Evolutionary conservation across 2,797 vertebrate species (phyloP).

Genomic region (Glossophaga mutica): DNA sequence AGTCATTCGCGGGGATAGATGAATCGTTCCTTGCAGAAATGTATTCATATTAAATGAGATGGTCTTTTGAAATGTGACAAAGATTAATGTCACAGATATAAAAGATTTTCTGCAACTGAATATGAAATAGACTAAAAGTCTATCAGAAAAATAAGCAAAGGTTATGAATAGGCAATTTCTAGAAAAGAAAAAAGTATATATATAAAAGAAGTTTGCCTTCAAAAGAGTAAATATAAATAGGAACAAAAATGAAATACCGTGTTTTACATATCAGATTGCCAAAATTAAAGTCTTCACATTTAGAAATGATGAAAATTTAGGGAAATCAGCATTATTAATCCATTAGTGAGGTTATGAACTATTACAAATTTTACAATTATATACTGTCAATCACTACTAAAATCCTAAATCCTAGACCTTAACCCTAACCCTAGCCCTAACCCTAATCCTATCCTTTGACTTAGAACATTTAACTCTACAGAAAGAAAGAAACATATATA

Average conservation of each 20-base stretch:
- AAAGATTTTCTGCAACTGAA: background rate
- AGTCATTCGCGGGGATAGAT: background rate
- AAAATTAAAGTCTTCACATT: background rate
- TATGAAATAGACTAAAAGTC: background rate
- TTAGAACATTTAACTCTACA: background rate
- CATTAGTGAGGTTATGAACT: background rate
- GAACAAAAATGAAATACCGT: background rate
- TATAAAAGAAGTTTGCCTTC: background rate
- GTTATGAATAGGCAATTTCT: background rate
- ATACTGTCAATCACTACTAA: background rate
- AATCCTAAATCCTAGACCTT: too few relatives aligned
- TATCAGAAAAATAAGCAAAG: background rate
- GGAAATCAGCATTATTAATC: background rate
- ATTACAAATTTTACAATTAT: background rate
- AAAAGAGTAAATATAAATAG: background rate
- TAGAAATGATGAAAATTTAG: background rate
- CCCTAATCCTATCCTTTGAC: background rate
- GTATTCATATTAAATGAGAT: background rate
- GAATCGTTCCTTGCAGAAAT: background rate
- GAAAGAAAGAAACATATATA: too few relatives aligned
- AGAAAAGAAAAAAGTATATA: background rate
- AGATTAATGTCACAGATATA: background rate
- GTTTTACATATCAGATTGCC: background rate
- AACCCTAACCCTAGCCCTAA: too few relatives aligned
- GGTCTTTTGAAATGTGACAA: conserved; percentile 17